Percentiles rank a stretch among this genome's conserved stretches.
Evolutionary conservation across 30 jellyfish, hydroid and myxozoan genomes (phyloP).

Genomic region (Hydractinia echinata): DNA sequence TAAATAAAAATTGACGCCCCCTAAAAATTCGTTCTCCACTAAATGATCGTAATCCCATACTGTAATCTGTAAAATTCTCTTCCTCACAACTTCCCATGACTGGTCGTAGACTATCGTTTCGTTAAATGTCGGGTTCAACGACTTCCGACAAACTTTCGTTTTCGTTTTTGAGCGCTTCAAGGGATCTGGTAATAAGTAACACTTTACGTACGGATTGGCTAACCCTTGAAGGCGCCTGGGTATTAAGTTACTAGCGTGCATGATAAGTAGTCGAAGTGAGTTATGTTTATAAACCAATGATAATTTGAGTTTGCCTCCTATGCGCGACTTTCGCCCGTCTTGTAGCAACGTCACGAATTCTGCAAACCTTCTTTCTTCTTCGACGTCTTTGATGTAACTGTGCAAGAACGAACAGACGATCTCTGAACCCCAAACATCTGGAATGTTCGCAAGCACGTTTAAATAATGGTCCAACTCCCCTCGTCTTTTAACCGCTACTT

Average conservation of each 20-base stretch:
- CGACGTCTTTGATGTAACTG: slow-evolving; percentile 83
- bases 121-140: slow-evolving; percentile 83
- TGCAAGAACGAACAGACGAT: slow-evolving; percentile 71
- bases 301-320: slow-evolving; percentile 88
- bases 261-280: slow-evolving; percentile 55
- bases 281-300: slow-evolving; percentile 45
- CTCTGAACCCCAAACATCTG: slow-evolving; percentile 47
- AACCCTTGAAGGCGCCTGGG: slow-evolving; percentile 76
- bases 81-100: slow-evolving; percentile 45
- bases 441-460: slow-evolving; percentile 33
- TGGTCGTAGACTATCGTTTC: slow-evolving; percentile 59
- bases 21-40: slow-evolving; percentile 65
- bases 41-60: slow-evolving; percentile 83
- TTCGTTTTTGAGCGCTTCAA: slow-evolving; percentile 65
- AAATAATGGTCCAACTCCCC: slow-evolving; percentile 70
- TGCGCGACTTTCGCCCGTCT: slow-evolving; percentile 72
- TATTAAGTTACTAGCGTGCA: slow-evolving; percentile 62
- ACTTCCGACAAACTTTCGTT: slow-evolving; percentile 64
- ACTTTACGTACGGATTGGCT: slow-evolving; percentile 80
- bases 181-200: slow-evolving; percentile 80
- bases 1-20: slow-evolving; percentile 73
- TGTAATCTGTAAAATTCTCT: slow-evolving; percentile 61
- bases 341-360: slow-evolving; percentile 61
- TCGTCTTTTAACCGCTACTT: slow-evolving; percentile 75
- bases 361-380: slow-evolving; percentile 64